Base-by-base conservation (phyloP, 2,888 invertebrate genomes). In the Amiota mariae region DNA sequence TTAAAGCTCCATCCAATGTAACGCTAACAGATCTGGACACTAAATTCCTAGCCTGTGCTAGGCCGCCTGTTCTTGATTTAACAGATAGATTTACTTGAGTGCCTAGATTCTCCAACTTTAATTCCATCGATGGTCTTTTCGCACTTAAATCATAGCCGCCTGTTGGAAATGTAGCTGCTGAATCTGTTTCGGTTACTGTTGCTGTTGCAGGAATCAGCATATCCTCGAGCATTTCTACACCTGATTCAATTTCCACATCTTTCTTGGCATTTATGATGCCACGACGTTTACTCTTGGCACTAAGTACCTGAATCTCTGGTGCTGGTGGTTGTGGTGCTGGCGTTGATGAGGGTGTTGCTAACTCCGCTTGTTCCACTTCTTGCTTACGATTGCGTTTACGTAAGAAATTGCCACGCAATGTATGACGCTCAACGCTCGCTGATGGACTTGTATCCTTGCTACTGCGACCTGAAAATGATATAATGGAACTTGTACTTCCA, bases 191-290 rank as follows among this genome's bases (percentile, higher is more conserved):
- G 10, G 15, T 8, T 12, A 2, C 47, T 1, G 77, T 12, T 15
- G 54, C 71, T 1, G 70, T 67, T 3, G 73, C 64, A 6, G 87
- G 80, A 20, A 82, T 77, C 89, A 89, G 77, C 89, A 89, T 90
- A 63, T 89, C 90, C 77, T 90, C 90, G n/a, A 87, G 79, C 82
- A 90, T 87, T 78, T 90, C 90, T 0, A 90, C 88, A 0, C 89
- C 90, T 1, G 90, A 90, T 73, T 90, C 90, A 8, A 90, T 89
- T 81, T 89, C 87, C 18, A 88, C 84, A 71, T 88, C 87, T 73
- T 87, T 88, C 74, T 84, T 87, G 0, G 87, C 87, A 46, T 84
- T 73, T 12, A 87, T 73, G 20, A 86, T 82, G n/a, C 85, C 82
- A 6, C 86, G n/a, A 47, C 24, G 76, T 63, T 81, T 83, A 0